A percentile compares a stretch with the other conserved stretches of the same genome.
phyloP scores from a whole-genome alignment of 1,140 invertebrate species.

The Temnothorax nylanderi region DNA sequence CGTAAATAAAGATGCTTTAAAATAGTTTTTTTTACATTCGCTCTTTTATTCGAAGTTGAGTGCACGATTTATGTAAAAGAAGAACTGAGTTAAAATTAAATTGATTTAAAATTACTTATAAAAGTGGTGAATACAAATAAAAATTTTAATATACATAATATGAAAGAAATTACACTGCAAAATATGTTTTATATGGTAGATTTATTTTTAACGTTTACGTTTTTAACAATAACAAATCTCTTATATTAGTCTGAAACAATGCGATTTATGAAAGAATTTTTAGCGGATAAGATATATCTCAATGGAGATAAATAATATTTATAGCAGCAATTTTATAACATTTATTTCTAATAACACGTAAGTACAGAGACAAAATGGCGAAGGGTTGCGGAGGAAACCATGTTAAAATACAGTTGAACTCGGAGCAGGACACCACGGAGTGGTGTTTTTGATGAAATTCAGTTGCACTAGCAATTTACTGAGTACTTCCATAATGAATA shows the following conservation, averaged over 20 bases:
- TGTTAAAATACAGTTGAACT: slow-evolving; percentile 54
- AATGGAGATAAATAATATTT: slow-evolving; percentile 30
- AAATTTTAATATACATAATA: background rate
- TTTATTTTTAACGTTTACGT: slow-evolving; percentile 1
- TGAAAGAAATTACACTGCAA: background rate
- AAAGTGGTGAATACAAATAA: background rate
- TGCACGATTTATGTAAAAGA: slow-evolving; percentile 1
- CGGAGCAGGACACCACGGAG: slow-evolving; percentile 8
- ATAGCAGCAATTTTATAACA: background rate
- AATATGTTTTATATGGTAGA: background rate
- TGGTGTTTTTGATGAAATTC: slow-evolving; percentile 60
- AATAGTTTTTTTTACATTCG: background rate
- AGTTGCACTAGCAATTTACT: slow-evolving; percentile 55
- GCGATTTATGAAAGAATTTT: background rate
- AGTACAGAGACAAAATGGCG: background rate
- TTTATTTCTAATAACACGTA: background rate
- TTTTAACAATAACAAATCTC: background rate
- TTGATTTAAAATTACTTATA: slow-evolving; percentile 13
- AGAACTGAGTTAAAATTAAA: slow-evolving; percentile 19
- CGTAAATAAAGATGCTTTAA: slow-evolving; percentile 51
- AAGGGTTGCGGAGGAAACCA: background rate
- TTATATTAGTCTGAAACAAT: background rate
- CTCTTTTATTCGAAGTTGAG: slow-evolving; percentile 5
- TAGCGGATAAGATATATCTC: background rate
- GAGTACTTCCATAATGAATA: slow-evolving; percentile 61